Evolutionary conservation across 2,113 vertebrate genomes (phyloP).

Genomic region (Girardinichthys multiradiatus): DNA sequence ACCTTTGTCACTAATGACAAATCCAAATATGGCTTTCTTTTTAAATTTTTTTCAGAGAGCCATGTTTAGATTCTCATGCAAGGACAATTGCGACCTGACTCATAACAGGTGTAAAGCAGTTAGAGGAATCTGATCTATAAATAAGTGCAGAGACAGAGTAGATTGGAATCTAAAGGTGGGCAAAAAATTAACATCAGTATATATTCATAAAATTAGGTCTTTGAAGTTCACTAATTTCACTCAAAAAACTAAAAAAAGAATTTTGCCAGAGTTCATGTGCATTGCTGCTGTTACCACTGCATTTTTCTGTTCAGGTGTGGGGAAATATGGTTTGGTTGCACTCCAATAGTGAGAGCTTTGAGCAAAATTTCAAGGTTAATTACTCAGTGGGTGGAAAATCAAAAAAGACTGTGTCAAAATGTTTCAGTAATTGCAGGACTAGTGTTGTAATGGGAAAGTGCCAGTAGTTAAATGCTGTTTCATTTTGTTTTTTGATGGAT

Average conservation of each 20-base stretch:
- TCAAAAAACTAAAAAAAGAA: not conserved
- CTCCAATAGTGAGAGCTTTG: conserved; percentile 10
- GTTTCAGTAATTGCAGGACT: conserved; percentile 17
- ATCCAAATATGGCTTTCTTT: no score
- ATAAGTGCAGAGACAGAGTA: not conserved
- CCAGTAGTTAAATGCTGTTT: conserved; percentile 2
- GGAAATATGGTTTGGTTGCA: conserved; percentile 36
- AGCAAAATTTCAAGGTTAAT: conserved; percentile 13
- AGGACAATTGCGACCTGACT: not conserved
- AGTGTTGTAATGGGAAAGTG: not conserved
- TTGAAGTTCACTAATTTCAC: not conserved
- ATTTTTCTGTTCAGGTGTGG: conserved; percentile 22
- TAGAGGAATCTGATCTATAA: not conserved
- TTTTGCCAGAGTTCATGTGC: not conserved
- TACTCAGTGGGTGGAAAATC: conserved; percentile 9
- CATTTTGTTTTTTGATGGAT: not conserved
- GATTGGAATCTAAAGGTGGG: not conserved
- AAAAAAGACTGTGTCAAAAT: conserved; percentile 14
- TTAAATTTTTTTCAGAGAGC: not conserved
- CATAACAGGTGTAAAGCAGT: not conserved
- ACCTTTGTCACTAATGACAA: not conserved
- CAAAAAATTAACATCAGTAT: no score
- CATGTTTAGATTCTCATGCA: not conserved
- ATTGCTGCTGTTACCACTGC: conserved; percentile 13
- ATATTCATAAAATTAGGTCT: not conserved